These are phyloP conservation scores for Coenonympha arcania DNA, from an alignment of 2,888 invertebrate species.

Conservation along the genomic window DNA sequence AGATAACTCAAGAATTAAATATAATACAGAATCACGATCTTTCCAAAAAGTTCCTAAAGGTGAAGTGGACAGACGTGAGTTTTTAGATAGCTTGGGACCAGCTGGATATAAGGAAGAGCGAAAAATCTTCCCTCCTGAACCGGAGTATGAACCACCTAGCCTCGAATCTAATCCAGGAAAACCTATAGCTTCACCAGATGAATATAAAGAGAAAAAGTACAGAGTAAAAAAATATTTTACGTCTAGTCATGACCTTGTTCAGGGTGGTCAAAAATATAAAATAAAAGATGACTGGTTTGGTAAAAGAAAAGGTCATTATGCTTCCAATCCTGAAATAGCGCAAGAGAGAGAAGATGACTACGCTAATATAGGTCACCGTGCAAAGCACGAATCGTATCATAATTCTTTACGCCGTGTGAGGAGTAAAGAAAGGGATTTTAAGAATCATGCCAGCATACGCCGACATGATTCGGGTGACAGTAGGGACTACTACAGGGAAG, in stretches of 20 bases:
- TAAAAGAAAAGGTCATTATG: constrained; percentile 70
- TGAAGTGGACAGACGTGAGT: constrained; percentile 58
- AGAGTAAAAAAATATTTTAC: constrained; percentile 61
- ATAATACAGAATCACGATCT: constrained; percentile 58
- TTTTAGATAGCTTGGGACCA: constrained; percentile 50
- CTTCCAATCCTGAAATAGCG: constrained; percentile 77
- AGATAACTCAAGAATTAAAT: constrained; percentile 61
- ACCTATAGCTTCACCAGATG: constrained; percentile 77
- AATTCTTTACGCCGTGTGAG: constrained; percentile 77
- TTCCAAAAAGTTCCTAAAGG: constrained; percentile 53
- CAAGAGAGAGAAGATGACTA: constrained; percentile 68
- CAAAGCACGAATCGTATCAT: constrained; percentile 70
- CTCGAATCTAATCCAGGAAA: constrained; percentile 74
- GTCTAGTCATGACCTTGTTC: constrained; percentile 67
- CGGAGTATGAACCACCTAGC: constrained; percentile 79
- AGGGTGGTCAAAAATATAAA: constrained; percentile 64
- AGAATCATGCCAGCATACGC: constrained; percentile 53
- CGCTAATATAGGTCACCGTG: constrained; percentile 56
- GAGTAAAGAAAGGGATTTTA: constrained; percentile 60
- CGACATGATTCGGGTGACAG: constrained; percentile 70
- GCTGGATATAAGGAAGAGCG: constrained; percentile 47
- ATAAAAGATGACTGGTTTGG: constrained; percentile 61
- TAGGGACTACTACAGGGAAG: constrained; percentile 61
- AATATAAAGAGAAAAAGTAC: constrained; percentile 70
- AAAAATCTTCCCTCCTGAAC: constrained; percentile 63